These are phyloP conservation scores for Choristoneura rosaceana DNA, from an alignment of 2,888 invertebrate species.

Conservation along the genomic window DNA sequence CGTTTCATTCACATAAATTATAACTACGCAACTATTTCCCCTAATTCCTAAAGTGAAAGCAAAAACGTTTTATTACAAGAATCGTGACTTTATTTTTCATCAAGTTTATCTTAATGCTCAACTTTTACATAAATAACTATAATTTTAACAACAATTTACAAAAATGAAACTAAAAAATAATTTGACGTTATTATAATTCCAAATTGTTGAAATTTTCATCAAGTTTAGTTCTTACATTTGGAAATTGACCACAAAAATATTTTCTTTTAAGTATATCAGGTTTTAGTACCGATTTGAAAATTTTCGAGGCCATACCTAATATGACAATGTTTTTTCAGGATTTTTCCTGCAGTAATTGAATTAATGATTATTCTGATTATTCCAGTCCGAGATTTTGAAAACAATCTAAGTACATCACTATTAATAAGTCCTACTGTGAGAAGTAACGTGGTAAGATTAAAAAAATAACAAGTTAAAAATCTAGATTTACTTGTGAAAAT, in stretches of 20 bases:
- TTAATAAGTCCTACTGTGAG: conserved; percentile 45
- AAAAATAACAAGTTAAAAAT: conserved; percentile 23
- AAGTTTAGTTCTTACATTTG: conserved; percentile 25
- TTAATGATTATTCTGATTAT: conserved; percentile 53
- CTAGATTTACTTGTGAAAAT: conserved; percentile 66
- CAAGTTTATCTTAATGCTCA: conserved; percentile 51
- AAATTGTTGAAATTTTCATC: conserved; percentile 21
- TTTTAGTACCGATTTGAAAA: conserved; percentile 31
- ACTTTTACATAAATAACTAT: conserved; percentile 61
- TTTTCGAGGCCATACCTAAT: conserved; percentile 6
- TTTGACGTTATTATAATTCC: conserved; percentile 33
- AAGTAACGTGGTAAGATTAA: conserved; percentile 48
- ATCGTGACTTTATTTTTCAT: conserved; percentile 55
- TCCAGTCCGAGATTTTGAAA: conserved; percentile 60
- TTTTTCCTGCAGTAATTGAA: conserved; percentile 45
- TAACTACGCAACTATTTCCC: conserved; percentile 19
- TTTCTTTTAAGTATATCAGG: conserved; percentile 45
- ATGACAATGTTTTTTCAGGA: conserved; percentile 7
- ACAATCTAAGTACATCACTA: conserved; percentile 52
- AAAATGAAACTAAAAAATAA: conserved; percentile 46
- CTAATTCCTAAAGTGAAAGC: conserved; percentile 10
- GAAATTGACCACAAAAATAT: conserved; percentile 53
- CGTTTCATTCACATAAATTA: conserved; percentile 11
- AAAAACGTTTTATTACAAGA: conserved; percentile 39
- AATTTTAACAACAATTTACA: conserved; percentile 68